These are phyloP conservation scores for Ellobium chinense DNA, from an alignment of 2,888 invertebrate genomes.

Conservation along the genomic window DNA sequence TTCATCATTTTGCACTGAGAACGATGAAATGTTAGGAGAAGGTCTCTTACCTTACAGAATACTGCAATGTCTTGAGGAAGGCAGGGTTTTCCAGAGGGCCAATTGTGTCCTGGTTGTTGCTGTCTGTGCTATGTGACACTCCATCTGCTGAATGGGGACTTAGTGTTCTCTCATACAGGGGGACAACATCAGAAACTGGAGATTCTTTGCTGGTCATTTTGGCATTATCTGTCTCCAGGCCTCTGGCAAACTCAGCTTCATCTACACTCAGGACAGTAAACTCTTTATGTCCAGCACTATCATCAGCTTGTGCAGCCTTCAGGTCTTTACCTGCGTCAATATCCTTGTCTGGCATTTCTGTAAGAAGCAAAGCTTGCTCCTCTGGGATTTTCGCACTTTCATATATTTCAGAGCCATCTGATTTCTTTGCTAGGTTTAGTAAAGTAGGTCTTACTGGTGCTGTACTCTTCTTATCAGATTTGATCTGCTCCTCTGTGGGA, in stretches of 20 bases:
- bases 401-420: not conserved
- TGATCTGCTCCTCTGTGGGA: no score
- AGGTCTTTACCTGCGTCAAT: not conserved
- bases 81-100: conserved; percentile 45
- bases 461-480: not conserved
- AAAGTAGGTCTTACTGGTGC: not conserved
- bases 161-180: not conserved
- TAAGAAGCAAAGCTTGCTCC: not conserved
- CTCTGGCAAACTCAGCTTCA: not conserved
- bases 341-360: not conserved
- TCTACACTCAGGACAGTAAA: conserved; percentile 28
- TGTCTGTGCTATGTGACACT: conserved; percentile 29
- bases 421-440: not conserved
- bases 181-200: not conserved
- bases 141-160: not conserved
- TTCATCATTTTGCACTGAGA: no score
- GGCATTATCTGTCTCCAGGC: not conserved
- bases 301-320: conserved; percentile 10
- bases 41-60: conserved; percentile 41
- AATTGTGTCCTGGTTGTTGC: conserved; percentile 40
- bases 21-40: no score
- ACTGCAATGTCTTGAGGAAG: conserved; percentile 40
- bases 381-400: not conserved
- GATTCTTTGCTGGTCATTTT: not conserved
- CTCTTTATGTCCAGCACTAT: conserved; percentile 21